Percentiles rank a stretch among this genome's conserved stretches.
phyloP scores from a whole-genome alignment of 2,888 invertebrate genomes.

The Oxystoma pomonae region DNA sequence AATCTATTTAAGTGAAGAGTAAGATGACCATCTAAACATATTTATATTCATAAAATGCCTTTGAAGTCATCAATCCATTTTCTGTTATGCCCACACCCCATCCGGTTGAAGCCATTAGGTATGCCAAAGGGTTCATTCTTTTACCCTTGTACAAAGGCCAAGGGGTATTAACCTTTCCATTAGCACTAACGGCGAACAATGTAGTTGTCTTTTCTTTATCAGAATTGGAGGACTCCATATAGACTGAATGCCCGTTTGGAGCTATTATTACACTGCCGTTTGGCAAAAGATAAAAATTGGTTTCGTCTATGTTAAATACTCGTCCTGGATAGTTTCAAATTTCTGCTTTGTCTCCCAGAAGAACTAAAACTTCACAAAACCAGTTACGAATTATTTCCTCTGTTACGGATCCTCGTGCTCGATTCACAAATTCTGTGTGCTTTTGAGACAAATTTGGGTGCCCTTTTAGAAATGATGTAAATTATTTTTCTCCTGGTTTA shows the following conservation, averaged over 20 bases:
- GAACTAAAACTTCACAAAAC: conserved; percentile 19
- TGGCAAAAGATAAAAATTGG: conserved; percentile 10
- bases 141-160: background rate
- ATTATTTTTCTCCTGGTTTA: conserved; percentile 10
- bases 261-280: background rate
- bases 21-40: conserved; percentile 9
- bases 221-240: conserved; percentile 8
- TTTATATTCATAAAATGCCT: conserved; percentile 21
- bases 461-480: conserved; percentile 28
- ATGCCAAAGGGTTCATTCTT: background rate
- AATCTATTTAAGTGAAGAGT: conserved; percentile 13
- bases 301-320: conserved; percentile 17
- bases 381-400: conserved; percentile 18
- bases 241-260: conserved; percentile 4
- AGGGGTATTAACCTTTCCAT: background rate
- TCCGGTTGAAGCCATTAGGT: background rate
- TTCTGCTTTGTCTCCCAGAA: conserved; percentile 13
- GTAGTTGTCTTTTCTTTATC: conserved; percentile 14
- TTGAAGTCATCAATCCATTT: conserved; percentile 17
- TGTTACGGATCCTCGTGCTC: conserved; percentile 27
- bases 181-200: conserved; percentile 9
- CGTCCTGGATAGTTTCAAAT: conserved; percentile 16
- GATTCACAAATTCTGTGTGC: conserved; percentile 30
- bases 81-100: conserved; percentile 20
- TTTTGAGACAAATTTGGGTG: conserved; percentile 28